Evolutionary conservation across 2,888 invertebrate species (phyloP).

Genomic region (Saturnia japonica): DNA sequence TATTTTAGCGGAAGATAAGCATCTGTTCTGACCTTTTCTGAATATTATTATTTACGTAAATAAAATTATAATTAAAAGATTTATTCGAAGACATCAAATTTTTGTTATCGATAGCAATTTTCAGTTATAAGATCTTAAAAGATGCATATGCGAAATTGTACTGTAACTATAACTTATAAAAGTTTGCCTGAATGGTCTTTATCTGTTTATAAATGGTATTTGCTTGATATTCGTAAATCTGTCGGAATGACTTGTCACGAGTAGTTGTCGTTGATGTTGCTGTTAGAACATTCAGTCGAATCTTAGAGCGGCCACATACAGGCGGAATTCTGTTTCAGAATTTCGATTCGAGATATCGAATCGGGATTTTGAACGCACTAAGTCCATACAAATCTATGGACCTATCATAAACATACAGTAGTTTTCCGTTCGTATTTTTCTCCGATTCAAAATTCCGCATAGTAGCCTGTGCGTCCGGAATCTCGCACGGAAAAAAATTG

Average conservation of each 20-base stretch:
- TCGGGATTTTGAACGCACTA: no score
- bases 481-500: no score
- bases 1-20: not conserved
- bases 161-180: not conserved
- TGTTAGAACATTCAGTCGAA: no score
- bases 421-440: no score
- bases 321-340: no score
- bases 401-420: no score
- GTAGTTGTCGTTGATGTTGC: not conserved
- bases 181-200: not conserved
- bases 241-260: not conserved
- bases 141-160: no score
- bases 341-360: no score
- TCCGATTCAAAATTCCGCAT: no score
- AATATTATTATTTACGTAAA: not conserved
- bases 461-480: no score
- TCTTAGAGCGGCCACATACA: no score
- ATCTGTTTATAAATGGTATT: not conserved
- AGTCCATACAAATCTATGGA: no score
- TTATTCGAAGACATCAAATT: not conserved
- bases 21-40: not conserved
- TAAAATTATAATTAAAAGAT: not conserved
- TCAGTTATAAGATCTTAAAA: not conserved
- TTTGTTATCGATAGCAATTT: not conserved
- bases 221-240: not conserved